Base-by-base conservation (phyloP, 2,797 vertebrate genomes). In the Esox lucius region DNA sequence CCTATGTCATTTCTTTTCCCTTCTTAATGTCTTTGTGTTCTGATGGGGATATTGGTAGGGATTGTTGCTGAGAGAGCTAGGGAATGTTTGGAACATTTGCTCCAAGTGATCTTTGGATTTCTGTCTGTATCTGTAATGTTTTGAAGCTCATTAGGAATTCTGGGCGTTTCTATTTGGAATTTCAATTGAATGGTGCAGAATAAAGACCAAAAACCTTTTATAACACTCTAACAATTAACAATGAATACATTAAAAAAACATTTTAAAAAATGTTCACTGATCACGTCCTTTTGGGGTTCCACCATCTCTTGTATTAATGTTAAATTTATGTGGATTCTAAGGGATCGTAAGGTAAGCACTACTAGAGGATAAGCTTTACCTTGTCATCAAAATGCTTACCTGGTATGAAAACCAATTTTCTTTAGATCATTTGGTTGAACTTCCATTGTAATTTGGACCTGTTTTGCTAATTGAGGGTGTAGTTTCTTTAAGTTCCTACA, bases 101-200 rank as follows among this genome's bases (percentile, higher is more conserved):
- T 91, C 83, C 70, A 6, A 91, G 84, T 72, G 91, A 83, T 72
- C 0, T 81, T 78, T 75, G 83, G 88, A 91, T 92, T 71, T 91
- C 90, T 92, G 73, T 78, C 79, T 79, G 90, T 84, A 89, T 90
- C 83, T 92, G 92, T 93, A 86, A 93, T 93, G 92, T 70, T 90
- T 89, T 90, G 84, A 81, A 78, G 87, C 87, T 90, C 89, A 91
- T 92, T 91, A 88, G 80, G 83, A 91, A 92, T 93, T 92, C 91
- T 87, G 90, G 92, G 90, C 89, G 92, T 84, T 90, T 91, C 89
- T 86, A 64, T 82, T 83, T 86, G 87, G 90, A 93, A 92, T 92
- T 90, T 90, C 87, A 89, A 90, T 85, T 82, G 86, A 88, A 90
- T 86, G 88, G 81, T 87, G 82, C 86, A 85, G 65, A 86, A 65